Evolutionary conservation across 1,140 invertebrate genomes (phyloP).

Genomic region (Tribolium madens): DNA sequence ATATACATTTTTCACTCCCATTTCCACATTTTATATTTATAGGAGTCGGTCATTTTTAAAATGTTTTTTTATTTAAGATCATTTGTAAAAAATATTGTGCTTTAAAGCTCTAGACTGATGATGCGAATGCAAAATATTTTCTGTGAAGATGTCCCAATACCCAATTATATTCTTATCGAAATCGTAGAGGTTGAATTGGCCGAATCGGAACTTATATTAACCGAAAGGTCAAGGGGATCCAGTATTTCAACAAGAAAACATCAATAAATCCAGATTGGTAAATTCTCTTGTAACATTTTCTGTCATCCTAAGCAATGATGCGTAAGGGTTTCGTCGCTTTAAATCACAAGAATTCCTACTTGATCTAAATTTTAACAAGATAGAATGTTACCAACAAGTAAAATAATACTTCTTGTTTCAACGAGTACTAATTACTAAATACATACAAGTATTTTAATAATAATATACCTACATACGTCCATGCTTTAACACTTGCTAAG

Average conservation of each 20-base stretch:
- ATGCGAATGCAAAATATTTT: too few species aligned
- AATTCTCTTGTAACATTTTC: constrained; percentile 4
- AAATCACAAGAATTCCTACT: background rate
- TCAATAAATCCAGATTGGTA: constrained; percentile 15
- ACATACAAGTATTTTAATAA: too few species aligned
- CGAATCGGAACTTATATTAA: background rate
- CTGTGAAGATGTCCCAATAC: background rate
- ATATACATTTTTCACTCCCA: too few species aligned
- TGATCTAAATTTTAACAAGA: background rate
- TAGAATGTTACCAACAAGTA: background rate
- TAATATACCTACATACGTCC: too few species aligned
- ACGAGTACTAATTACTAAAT: too few species aligned
- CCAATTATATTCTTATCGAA: background rate
- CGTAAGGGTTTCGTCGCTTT: background rate
- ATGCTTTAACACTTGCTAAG: too few species aligned
- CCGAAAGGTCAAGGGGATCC: constrained; percentile 6
- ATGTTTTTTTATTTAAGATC: too few species aligned
- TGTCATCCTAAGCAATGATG: constrained; percentile 1
- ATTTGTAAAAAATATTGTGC: too few species aligned
- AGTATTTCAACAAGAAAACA: constrained; percentile 19
- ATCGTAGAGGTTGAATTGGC: background rate
- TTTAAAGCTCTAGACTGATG: too few species aligned
- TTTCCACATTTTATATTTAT: too few species aligned
- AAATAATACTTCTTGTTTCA: too few species aligned
- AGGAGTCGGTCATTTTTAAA: too few species aligned